Base-by-base conservation (phyloP, 2,888 invertebrate species). In the Dioctria linearis region DNA sequence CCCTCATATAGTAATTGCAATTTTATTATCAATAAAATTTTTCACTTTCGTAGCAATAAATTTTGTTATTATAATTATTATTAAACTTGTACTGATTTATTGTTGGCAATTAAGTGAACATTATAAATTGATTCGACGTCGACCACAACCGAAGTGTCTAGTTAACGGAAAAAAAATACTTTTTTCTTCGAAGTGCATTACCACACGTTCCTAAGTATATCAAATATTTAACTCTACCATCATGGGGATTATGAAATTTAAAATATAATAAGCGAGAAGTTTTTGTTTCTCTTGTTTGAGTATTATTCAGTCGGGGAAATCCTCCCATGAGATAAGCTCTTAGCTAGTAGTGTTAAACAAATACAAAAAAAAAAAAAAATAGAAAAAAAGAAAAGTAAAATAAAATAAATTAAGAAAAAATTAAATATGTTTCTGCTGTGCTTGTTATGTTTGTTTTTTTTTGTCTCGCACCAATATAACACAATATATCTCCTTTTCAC, bases 31-130 rank as follows among this genome's bases (percentile, higher is more conserved):
- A 25, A 25, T 25, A 25, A 25, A 25, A 25, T 25, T 25, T 25
- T 25, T 25, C 25, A 25, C 25, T 25, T 25, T 25, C 25, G 25
- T 25, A 0, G 25, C 25, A 25, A 25, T 25, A 25, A 25, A 25
- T 25, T 25, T 25, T 25, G 25, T 25, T 25, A 25, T 25, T 25
- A 25, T 25, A 25, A 25, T 25, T 25, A 25, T 25, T 39, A 49
- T 63, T 46, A 49, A 43, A 76, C n/a, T 65, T 39, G 49, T 39
- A 49, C 63, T 78, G 76, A 78, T 78, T 54, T 66, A 66, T 78
- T 78, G 78, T 66, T 37, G 59, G 75, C 37, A 75, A 75, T 75
- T 75, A 75, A 75, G 43, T 43, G 67, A 67, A 67, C 3, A 67
- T 67, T 67, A 67, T 67, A 67, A 67, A 67, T 67, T 49, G 67